phyloP scores from a whole-genome alignment of 2,888 invertebrate species.

The Lathronympha strigana region DNA sequence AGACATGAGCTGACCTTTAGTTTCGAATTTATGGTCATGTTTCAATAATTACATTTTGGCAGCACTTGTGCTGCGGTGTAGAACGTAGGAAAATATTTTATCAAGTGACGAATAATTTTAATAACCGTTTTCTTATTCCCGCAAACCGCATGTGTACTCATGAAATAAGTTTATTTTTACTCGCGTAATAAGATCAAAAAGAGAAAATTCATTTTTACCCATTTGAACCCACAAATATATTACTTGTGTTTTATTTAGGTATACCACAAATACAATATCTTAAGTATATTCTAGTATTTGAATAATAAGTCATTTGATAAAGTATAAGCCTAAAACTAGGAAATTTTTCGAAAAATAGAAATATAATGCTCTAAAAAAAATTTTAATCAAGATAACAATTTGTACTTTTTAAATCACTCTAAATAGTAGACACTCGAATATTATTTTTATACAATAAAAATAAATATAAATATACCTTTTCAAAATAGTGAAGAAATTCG shows the following conservation, averaged over 20 bases:
- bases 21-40: not conserved
- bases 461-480: conserved; percentile 7
- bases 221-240: too few species aligned
- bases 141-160: too few species aligned
- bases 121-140: too few species aligned
- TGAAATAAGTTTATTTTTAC: too few species aligned
- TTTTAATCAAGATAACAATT: not conserved
- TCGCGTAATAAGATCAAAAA: too few species aligned
- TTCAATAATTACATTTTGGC: not conserved
- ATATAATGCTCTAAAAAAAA: not conserved
- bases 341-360: not conserved
- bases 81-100: conserved; percentile 2
- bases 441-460: conserved; percentile 19
- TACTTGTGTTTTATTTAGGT: too few species aligned
- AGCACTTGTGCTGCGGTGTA: not conserved
- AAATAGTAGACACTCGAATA: conserved; percentile 3
- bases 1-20: not conserved
- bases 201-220: too few species aligned
- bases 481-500: conserved; percentile 6
- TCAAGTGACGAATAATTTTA: conserved; percentile 3
- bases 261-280: too few species aligned
- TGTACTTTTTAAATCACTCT: conserved; percentile 14
- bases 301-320: conserved; percentile 21
- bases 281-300: too few species aligned
- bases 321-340: conserved; percentile 13